Evolutionary conservation across 2,113 vertebrate genomes (phyloP).

Genomic region (Rhadina sibilatrix): DNA sequence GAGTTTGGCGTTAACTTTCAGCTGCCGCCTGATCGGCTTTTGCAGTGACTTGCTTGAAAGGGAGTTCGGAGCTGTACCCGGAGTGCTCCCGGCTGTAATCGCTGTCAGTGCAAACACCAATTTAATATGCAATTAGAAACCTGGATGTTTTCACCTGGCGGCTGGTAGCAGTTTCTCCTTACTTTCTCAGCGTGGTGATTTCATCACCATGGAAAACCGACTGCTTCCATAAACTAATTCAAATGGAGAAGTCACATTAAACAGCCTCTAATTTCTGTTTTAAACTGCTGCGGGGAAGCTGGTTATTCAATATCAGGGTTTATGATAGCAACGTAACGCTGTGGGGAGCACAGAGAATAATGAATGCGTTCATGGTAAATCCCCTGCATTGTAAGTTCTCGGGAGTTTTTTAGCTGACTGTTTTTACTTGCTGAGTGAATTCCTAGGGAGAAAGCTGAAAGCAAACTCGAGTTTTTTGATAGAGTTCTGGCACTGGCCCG

Average conservation of each 20-base stretch:
- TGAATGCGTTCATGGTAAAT: neutral
- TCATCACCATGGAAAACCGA: constrained; percentile 8
- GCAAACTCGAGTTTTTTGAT: neutral
- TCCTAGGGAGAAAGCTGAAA: neutral
- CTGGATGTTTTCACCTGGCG: constrained; percentile 15
- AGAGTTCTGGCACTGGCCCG: neutral
- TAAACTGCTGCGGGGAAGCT: neutral
- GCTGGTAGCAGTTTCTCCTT: neutral
- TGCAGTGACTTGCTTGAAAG: neutral
- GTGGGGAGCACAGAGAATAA: neutral
- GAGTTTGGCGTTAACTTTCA: neutral
- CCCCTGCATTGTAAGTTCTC: neutral
- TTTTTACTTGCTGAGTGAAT: neutral
- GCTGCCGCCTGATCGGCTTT: neutral
- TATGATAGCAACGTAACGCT: neutral
- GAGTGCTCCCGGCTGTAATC: neutral
- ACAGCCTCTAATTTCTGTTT: neutral
- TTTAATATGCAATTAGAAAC: neutral
- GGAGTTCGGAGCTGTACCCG: neutral
- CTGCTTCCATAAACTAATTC: neutral
- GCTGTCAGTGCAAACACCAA: neutral
- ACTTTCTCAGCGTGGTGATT: neutral
- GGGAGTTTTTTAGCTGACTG: neutral
- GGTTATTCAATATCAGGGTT: neutral
- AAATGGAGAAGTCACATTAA: neutral